Conservation (phyloP, 2,888 invertebrate genomes). For the Nemoura dubitans region DNA sequence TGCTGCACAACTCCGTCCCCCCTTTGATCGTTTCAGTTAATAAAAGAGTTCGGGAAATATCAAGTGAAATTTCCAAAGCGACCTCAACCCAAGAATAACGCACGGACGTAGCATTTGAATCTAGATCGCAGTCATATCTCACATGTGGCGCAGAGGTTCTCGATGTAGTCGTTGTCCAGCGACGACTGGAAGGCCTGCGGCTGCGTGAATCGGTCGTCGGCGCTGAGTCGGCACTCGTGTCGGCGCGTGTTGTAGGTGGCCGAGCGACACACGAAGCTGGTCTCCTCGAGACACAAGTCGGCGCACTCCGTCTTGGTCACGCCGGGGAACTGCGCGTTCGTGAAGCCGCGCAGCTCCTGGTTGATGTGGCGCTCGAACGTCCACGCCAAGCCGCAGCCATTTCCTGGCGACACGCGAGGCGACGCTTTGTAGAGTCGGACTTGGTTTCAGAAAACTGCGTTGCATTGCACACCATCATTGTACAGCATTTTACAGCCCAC, state of each 20-base stretch:
- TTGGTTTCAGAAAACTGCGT: too few relatives aligned
- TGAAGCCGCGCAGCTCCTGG: constrained; percentile 60
- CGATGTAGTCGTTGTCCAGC: constrained; percentile 63
- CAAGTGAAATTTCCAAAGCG: too few relatives aligned
- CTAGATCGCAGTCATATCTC: constrained; percentile 47
- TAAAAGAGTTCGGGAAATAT: too few relatives aligned
- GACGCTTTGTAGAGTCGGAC: background rate
- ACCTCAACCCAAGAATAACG: too few relatives aligned
- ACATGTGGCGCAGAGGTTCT: constrained; percentile 65
- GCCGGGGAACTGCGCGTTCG: constrained; percentile 55
- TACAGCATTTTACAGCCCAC: too few relatives aligned
- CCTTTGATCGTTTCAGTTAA: too few relatives aligned
- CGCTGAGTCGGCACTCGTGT: constrained; percentile 61
- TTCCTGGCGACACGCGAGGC: constrained; percentile 52
- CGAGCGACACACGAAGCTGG: constrained; percentile 62
- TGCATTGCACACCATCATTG: too few relatives aligned
- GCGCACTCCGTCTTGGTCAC: constrained; percentile 61
- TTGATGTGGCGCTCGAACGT: constrained; percentile 63
- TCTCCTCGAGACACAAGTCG: constrained; percentile 62
- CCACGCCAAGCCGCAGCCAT: constrained; percentile 59
- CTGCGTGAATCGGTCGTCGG: constrained; percentile 63
- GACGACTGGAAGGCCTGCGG: constrained; percentile 61
- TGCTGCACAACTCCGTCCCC: too few relatives aligned
- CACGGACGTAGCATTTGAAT: too few relatives aligned
- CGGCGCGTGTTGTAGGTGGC: constrained; percentile 63